These are phyloP conservation scores for Epizoanthus scotinus DNA, from an alignment of 92 coral and sea anemone genomes.

Conservation along the genomic window DNA sequence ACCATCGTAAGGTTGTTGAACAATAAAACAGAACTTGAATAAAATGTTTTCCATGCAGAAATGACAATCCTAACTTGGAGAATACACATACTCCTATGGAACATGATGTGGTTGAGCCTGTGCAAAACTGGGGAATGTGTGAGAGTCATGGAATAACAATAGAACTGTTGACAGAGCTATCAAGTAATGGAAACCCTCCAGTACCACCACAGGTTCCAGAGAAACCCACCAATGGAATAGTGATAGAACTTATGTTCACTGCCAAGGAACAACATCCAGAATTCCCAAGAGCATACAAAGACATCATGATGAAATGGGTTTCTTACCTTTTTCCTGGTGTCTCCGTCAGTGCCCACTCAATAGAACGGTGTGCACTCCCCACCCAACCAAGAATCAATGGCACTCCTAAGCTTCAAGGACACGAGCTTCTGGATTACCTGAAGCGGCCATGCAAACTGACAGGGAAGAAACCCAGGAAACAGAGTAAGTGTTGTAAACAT, in stretches of 20 bases:
- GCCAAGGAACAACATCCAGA: background rate
- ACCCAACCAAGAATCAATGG: constrained; percentile 1
- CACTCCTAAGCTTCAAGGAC: constrained; percentile 1
- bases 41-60: too few relatives aligned
- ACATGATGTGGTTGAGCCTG: background rate
- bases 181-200: background rate
- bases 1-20: too few relatives aligned
- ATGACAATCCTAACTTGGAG: too few relatives aligned
- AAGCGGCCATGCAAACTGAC: background rate
- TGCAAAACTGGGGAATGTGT: constrained; percentile 5
- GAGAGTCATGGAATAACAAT: background rate
- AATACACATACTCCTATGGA: too few relatives aligned
- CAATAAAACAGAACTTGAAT: too few relatives aligned
- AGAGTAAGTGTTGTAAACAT: too few relatives aligned
- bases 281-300: background rate
- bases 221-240: constrained; percentile 1
- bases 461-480: too few relatives aligned
- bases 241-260: background rate
- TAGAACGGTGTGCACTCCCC: background rate
- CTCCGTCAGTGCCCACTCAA: background rate
- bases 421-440: background rate
- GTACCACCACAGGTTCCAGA: background rate
- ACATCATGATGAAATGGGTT: background rate
- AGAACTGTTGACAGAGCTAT: background rate
- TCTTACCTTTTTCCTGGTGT: background rate